Evolutionary conservation across 2,888 invertebrate genomes (phyloP).

Genomic region (Meloe dianella): DNA sequence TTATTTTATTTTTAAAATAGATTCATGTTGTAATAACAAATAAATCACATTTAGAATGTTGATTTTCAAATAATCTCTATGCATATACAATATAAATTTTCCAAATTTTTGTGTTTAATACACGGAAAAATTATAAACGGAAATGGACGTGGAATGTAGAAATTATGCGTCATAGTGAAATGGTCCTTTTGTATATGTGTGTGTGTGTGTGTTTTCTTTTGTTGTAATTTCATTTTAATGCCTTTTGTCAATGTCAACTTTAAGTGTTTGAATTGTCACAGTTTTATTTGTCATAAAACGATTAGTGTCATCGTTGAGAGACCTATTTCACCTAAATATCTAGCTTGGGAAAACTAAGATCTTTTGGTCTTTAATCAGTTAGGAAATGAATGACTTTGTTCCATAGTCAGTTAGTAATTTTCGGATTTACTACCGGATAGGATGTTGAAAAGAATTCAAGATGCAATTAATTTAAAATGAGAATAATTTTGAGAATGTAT

Average conservation of each 20-base stretch:
- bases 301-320: constrained; percentile 30
- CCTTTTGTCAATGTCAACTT: constrained; percentile 15
- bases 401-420: neutral
- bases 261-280: constrained; percentile 26
- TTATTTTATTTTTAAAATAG: no score
- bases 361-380: neutral
- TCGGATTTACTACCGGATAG: neutral
- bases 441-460: neutral
- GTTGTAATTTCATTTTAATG: neutral
- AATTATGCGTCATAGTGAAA: constrained; percentile 38
- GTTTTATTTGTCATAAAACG: constrained; percentile 33
- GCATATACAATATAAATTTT: no score
- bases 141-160: constrained; percentile 36
- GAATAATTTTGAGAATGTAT: neutral
- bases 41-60: no score
- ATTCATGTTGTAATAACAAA: no score
- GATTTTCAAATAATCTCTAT: no score
- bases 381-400: neutral
- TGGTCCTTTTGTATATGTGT: constrained; percentile 33
- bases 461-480: neutral
- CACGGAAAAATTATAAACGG: neutral
- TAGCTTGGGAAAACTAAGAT: neutral
- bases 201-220: constrained; percentile 2
- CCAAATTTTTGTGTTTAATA: no score
- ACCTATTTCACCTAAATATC: neutral